Base-by-base conservation (phyloP, 2,113 vertebrate species). In the Odocoileus hemionus region DNA sequence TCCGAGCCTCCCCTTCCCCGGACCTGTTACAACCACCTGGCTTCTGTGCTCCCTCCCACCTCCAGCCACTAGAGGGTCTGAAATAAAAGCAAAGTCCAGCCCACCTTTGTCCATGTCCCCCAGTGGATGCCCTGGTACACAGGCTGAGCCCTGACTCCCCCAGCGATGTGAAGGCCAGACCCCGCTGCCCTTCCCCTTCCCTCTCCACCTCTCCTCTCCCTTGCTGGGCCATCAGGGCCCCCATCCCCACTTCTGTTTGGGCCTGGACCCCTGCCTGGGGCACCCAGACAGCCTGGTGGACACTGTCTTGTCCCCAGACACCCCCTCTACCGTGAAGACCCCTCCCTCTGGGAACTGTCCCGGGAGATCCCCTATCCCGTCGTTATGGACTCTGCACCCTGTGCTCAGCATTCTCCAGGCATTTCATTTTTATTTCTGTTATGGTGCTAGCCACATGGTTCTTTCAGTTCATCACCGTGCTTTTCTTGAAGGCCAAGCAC, bases 41-140 rank as follows among this genome's bases (percentile, higher is more conserved):
- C 60, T 45, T 67, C 21, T 30, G 36, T 33, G 28, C 13, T 16
- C 45, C 16, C 10, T 21, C 25, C 11, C 36, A 67, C 45, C n/a
- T 70, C 45, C 30, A 36, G n/a, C 25, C 13, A 3, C 16, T 1
- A 6, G 26, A n/a, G 36, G 36, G 43, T 80, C 55, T 43, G 57
- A 74, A 57, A 2, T 55, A 13, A 15, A 67, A 26, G 26, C 2
- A 28, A 64, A 10, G 64, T 23, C 54, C 17, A n/a, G 21, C 25
- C 28, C 43, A 1, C 15, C 11, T 23, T n/a, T 52, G 19, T 36
- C 0, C 6, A 8, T 15, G 54, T 6, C 8, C 55, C 45, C 25
- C 12, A 2, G 26, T 6, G 33, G 10, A 39, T 70, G 58, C 14
- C 45, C 17, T 17, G 28, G 28, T 13, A 2, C 88, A 26, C 43